Evolutionary conservation across 2,797 vertebrate species (phyloP).

Genomic region (Melanotaenia maccullochi): DNA sequence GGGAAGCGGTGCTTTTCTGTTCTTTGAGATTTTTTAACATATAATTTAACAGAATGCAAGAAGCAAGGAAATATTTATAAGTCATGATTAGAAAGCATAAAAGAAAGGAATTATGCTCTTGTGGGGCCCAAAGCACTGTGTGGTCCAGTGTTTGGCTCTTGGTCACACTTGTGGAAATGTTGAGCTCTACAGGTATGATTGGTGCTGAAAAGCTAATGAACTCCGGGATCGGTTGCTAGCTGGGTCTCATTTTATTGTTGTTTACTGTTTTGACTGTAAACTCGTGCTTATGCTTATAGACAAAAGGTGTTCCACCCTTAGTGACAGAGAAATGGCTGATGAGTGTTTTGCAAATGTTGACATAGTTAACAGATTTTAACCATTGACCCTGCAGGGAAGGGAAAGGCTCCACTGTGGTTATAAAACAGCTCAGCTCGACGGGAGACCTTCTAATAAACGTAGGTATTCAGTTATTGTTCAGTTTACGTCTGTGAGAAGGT

Average conservation of each 20-base stretch:
- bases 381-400: conserved; percentile 30
- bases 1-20: conserved; percentile 7
- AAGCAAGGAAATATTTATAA: conserved; percentile 1
- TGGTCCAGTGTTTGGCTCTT: background rate
- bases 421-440: conserved; percentile 38
- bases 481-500: background rate
- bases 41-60: conserved; percentile 18
- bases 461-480: conserved; percentile 14
- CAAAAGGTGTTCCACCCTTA: background rate
- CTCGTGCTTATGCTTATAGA: conserved; percentile 1
- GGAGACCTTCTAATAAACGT: conserved; percentile 14
- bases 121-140: background rate
- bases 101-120: background rate
- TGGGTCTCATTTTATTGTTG: background rate
- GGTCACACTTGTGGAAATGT: background rate
- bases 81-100: background rate
- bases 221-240: background rate
- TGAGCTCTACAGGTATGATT: background rate
- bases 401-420: conserved; percentile 25
- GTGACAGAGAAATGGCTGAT: conserved; percentile 11
- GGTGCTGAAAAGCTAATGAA: background rate
- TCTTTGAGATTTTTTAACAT: conserved; percentile 22
- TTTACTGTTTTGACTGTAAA: conserved; percentile 3
- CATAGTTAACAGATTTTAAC: conserved; percentile 47
- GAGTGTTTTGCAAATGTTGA: conserved; percentile 60